Evolutionary conservation across 64 coral and sea anemone genomes (phyloP).

Genomic region (Stylophora pistillata): DNA sequence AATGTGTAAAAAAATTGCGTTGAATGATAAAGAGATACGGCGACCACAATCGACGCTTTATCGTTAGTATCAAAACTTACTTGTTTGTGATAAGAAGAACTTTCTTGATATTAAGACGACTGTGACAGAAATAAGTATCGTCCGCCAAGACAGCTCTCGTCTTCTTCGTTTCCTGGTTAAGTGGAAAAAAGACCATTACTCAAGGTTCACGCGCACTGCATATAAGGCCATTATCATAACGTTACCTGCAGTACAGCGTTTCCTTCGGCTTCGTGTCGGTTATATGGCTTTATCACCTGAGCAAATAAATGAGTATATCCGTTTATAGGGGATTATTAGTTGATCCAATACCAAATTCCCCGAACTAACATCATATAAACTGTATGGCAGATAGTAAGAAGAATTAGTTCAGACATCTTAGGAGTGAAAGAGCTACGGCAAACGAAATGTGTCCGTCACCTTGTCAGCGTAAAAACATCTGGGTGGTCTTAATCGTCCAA

Average conservation of each 20-base stretch:
- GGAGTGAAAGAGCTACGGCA: no score
- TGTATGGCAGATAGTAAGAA: no score
- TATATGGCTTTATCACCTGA: constrained; percentile 94
- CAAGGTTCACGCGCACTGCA: no score
- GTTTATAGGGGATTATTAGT: no score
- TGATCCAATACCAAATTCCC: no score
- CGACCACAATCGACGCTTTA: no score
- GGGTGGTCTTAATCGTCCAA: constrained; percentile 68
- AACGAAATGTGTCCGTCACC: constrained; percentile 20
- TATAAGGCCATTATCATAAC: neutral
- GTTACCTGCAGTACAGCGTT: constrained; percentile 76
- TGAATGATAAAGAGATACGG: no score
- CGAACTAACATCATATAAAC: no score
- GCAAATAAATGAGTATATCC: no score
- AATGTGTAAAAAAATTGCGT: no score
- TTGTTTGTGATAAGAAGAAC: constrained; percentile 80
- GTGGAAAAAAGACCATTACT: neutral
- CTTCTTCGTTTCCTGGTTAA: constrained; percentile 64
- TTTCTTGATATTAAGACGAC: constrained; percentile 70
- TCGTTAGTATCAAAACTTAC: constrained; percentile 53
- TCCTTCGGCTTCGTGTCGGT: constrained; percentile 79
- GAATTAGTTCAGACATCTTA: no score
- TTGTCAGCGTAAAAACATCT: constrained; percentile 90
- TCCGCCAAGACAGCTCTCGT: constrained; percentile 53
- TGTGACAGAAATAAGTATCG: constrained; percentile 85